These are phyloP conservation scores for Drosophila dunni DNA, from an alignment of 1,140 invertebrate genomes.

Conservation along the genomic window DNA sequence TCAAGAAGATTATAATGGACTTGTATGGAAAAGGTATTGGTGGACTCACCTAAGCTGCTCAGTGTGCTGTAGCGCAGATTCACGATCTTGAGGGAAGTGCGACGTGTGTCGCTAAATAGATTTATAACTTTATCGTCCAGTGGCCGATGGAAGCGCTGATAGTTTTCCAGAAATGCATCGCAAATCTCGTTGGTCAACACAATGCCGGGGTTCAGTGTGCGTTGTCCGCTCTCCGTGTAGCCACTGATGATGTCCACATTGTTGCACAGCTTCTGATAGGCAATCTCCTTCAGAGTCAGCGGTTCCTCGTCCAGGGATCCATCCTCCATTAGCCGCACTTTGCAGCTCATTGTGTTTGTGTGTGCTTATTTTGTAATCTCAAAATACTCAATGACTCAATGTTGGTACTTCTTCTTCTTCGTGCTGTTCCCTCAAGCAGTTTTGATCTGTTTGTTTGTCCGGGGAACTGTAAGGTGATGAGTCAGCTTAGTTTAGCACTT, in stretches of 20 bases:
- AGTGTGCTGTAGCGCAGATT: constrained; percentile 89
- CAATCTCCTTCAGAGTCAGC: constrained; percentile 86
- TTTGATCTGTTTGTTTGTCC: neutral
- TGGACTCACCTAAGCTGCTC: constrained; percentile 84
- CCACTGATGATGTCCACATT: constrained; percentile 87
- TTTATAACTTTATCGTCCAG: constrained; percentile 89
- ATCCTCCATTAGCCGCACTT: constrained; percentile 83
- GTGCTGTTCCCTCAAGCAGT: neutral
- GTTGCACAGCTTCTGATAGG: constrained; percentile 88
- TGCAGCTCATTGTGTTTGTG: constrained; percentile 78
- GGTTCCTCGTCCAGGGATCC: constrained; percentile 81
- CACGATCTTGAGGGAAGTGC: constrained; percentile 89
- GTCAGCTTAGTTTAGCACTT: neutral
- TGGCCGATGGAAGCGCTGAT: constrained; percentile 86
- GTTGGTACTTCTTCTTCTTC: neutral
- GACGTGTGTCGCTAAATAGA: constrained; percentile 88
- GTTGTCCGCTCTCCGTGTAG: constrained; percentile 44
- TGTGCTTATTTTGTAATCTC: neutral
- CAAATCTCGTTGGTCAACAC: constrained; percentile 85
- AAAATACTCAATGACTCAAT: constrained; percentile 33
- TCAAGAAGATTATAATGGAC: neutral
- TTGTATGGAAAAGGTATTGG: neutral
- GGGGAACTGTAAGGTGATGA: neutral
- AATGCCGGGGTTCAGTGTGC: constrained; percentile 63
- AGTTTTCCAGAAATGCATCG: constrained; percentile 88